These are phyloP conservation scores for Condylura cristata DNA, from an alignment of 2,113 vertebrate species.

Conservation along the genomic window DNA sequence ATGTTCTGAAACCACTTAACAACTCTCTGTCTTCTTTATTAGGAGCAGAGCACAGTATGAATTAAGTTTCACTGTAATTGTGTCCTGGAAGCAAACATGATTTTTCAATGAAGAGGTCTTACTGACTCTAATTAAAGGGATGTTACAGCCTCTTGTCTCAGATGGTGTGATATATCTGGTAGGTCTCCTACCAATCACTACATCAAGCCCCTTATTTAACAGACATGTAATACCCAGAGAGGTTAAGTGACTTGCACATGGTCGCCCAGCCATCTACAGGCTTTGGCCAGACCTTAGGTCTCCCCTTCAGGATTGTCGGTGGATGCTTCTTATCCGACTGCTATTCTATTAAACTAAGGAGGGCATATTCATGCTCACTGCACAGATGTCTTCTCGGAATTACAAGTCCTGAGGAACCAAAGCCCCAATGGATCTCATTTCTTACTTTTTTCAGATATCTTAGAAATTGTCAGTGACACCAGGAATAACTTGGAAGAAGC, in stretches of 20 bases:
- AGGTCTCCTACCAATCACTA: not conserved
- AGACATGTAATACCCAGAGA: not conserved
- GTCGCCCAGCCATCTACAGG: not conserved
- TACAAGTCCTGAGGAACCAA: not conserved
- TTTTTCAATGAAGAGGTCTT: slow-evolving; percentile 52
- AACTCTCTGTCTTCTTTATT: slow-evolving; percentile 7
- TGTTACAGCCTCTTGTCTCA: not conserved
- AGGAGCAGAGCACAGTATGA: slow-evolving; percentile 30
- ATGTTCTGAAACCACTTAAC: slow-evolving; percentile 20
- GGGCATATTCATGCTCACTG: too few species aligned
- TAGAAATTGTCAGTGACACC: not conserved
- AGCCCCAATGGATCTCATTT: not conserved
- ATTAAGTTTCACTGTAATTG: slow-evolving; percentile 50
- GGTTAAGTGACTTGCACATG: not conserved
- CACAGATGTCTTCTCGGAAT: not conserved
- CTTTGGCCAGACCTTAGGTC: not conserved
- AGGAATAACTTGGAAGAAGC: not conserved
- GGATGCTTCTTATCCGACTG: not conserved
- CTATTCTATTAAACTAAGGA: not conserved
- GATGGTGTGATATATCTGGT: not conserved
- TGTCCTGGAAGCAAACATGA: slow-evolving; percentile 50
- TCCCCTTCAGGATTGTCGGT: not conserved
- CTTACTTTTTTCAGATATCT: not conserved
- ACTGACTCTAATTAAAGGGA: slow-evolving; percentile 36
- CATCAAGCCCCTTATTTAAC: not conserved